Base-by-base conservation (phyloP, 2,888 invertebrate species). In the Spodoptera picta region DNA sequence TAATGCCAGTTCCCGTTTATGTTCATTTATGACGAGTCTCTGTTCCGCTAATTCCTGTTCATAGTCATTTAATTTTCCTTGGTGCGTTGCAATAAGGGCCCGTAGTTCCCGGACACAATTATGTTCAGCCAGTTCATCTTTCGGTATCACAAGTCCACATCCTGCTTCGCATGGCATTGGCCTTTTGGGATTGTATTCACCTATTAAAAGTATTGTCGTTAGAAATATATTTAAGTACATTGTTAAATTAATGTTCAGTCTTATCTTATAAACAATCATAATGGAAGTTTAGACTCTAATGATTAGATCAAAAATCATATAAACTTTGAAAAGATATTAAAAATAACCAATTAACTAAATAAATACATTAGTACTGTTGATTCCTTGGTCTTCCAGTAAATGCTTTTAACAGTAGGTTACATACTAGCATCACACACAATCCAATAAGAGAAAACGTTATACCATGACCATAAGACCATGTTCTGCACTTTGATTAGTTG, bases 91-190 rank as follows among this genome's bases (percentile, higher is more conserved):
- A 70, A 99, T 97, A 50, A 98, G 93, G 7, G 96, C 96, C 44
- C 99, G 95, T 36, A 99, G 92, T 89, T 99, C 99, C 65, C 97
- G 95, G 19, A 99, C 97, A 90, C 99, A 99, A 88, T 99, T 99
- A 90, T 99, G 99, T 81, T 98, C 98, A 87, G 98, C 97, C 0
- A 99, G 90, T 91, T 99, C 98, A 92, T 99, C 99, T 93, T 99
- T 99, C 10, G 99, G 99, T 83, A 99, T 98, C 59, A 98, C 97
- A 52, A 99, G 96, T 24, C 98, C 99, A 85, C 99, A 99, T 23
- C 99, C 99, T 76, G 97, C 97, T 83, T 98, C 98, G 90, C 99
- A 99, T 45, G 97, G 97, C 84, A 98, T 96, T 14, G 98, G 98
- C 84, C 98, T 96, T 91, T 99, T 99, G 0, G 99, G 99, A 92